Evolutionary conservation across 1,140 invertebrate genomes (phyloP).

Genomic region (Drosophila miranda): DNA sequence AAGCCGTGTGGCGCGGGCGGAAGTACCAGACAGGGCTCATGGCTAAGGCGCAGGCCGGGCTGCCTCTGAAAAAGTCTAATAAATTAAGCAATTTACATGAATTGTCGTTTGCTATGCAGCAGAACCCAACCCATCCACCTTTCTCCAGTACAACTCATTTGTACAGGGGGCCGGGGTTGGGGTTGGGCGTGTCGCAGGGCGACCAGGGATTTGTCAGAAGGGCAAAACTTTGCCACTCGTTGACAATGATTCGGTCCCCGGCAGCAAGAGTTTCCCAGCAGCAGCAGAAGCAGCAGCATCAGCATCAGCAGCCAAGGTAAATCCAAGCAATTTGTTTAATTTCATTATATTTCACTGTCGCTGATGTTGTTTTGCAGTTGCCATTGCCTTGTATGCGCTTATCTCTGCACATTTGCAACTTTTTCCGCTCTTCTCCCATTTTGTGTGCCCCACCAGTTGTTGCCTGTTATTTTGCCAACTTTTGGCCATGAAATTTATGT

Average conservation of each 20-base stretch:
- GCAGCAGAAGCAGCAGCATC: constrained; percentile 9
- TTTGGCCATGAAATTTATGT: constrained; percentile 63
- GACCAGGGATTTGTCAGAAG: constrained; percentile 56
- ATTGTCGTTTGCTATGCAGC: constrained; percentile 71
- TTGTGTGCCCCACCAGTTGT: constrained; percentile 8
- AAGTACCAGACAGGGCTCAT: constrained; percentile 40
- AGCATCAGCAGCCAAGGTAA: constrained; percentile 38
- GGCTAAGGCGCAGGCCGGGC: not conserved
- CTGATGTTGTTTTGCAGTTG: constrained; percentile 41
- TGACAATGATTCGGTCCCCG: constrained; percentile 57
- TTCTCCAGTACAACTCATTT: constrained; percentile 67
- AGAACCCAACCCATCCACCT: constrained; percentile 17
- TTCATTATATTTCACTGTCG: constrained; percentile 58
- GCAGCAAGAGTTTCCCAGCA: constrained; percentile 10
- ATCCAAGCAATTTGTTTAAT: constrained; percentile 68
- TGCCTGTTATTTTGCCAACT: constrained; percentile 28
- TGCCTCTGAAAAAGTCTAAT: constrained; percentile 68
- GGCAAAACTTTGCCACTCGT: constrained; percentile 55
- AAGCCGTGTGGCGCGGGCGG: constrained; percentile 51
- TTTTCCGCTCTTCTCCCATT: constrained; percentile 19
- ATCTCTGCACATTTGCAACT: constrained; percentile 70
- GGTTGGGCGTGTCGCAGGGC: constrained; percentile 28
- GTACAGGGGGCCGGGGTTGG: constrained; percentile 10
- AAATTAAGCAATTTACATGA: constrained; percentile 81
- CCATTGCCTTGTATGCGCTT: constrained; percentile 44